A percentile compares a stretch with the other conserved stretches of the same genome.
phyloP scores from a whole-genome alignment of 2,797 vertebrate genomes.

The Anableps anableps region DNA sequence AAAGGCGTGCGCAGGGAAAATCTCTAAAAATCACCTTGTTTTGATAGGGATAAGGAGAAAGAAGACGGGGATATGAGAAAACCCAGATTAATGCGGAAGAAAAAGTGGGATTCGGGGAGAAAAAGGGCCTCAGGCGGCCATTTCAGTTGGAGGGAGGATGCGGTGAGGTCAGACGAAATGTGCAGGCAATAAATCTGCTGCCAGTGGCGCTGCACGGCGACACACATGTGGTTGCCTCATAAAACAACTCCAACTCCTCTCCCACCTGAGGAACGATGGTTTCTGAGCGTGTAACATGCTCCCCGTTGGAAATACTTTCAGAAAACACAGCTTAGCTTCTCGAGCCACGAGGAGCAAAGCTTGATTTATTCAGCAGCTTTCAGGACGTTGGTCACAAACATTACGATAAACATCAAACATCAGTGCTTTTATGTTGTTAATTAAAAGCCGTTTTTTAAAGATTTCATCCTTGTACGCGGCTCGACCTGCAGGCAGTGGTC shows the following conservation, averaged over 20 bases:
- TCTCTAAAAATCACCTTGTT: conserved; percentile 15
- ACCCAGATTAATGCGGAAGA: conserved; percentile 41
- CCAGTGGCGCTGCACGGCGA: conserved; percentile 29
- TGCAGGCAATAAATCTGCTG: conserved; percentile 53
- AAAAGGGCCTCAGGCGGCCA: conserved; percentile 38
- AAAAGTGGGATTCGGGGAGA: conserved; percentile 48
- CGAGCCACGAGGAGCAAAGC: no score
- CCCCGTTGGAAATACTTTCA: background rate
- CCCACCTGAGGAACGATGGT: conserved; percentile 20
- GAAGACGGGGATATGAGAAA: conserved; percentile 56
- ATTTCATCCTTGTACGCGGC: no score
- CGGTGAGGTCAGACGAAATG: conserved; percentile 63
- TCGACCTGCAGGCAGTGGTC: no score
- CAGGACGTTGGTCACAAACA: background rate
- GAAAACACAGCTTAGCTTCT: no score
- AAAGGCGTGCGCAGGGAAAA: conserved; percentile 11
- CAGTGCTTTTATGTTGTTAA: no score
- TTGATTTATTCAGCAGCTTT: background rate
- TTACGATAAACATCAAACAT: no score
- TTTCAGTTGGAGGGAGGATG: conserved; percentile 40
- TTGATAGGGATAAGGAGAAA: conserved; percentile 42
- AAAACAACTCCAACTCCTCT: conserved; percentile 29
- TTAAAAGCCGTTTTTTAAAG: background rate
- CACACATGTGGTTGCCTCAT: conserved; percentile 18
- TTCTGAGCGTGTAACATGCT: background rate